phyloP scores from a whole-genome alignment of 2,113 vertebrate species.

The Vireo altiloquus region DNA sequence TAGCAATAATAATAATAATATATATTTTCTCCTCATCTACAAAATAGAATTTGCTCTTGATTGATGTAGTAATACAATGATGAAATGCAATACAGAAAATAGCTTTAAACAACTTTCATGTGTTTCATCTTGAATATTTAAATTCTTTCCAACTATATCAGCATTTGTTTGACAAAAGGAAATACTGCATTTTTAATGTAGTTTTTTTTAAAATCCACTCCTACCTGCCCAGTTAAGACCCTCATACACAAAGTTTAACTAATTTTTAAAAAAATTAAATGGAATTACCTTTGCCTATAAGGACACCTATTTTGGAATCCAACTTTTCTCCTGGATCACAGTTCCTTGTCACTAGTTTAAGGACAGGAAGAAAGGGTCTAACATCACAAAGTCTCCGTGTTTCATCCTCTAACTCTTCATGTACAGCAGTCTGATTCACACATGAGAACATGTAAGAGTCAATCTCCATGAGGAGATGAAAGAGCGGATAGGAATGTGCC shows the following conservation, averaged over 20 bases:
- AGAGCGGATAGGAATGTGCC: slow-evolving; percentile 90
- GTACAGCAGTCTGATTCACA: slow-evolving; percentile 95
- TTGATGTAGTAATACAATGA: not conserved
- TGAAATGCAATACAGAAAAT: not conserved
- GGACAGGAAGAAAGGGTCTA: slow-evolving; percentile 92
- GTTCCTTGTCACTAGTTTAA: slow-evolving; percentile 89
- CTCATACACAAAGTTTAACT: not conserved
- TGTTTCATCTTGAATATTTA: not conserved
- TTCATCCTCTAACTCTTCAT: slow-evolving; percentile 95
- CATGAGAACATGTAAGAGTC: slow-evolving; percentile 98
- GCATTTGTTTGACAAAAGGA: not conserved
- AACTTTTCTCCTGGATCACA: slow-evolving; percentile 92
- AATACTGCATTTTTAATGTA: not conserved
- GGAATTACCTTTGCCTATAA: slow-evolving; percentile 92
- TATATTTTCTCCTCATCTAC: not conserved
- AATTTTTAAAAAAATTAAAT: not conserved
- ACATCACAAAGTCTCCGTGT: slow-evolving; percentile 91
- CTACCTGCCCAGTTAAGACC: not conserved
- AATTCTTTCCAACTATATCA: not conserved
- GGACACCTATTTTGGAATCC: slow-evolving; percentile 95
- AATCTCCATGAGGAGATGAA: slow-evolving; percentile 89
- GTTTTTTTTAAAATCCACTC: not conserved
- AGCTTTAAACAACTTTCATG: not conserved
- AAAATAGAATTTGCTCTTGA: not conserved
- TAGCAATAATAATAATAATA: not conserved